These are phyloP conservation scores for Temnopleurus reevesii DNA, from an alignment of 53 echinoderm and acorn worm species.

Conservation along the genomic window DNA sequence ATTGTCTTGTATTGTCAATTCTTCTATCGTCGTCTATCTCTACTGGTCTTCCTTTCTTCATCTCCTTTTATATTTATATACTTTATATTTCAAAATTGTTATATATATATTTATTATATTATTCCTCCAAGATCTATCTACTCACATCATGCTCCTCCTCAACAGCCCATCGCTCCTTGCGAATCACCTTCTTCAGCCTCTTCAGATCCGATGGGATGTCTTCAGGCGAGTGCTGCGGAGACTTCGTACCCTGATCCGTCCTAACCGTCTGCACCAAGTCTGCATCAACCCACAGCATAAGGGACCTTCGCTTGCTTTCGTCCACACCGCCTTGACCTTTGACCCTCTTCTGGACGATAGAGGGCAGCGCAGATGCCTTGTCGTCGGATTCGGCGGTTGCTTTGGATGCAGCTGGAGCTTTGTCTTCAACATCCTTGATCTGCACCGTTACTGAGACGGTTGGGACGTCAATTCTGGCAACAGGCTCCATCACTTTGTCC, in stretches of 20 bases:
- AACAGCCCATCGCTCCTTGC: conserved; percentile 44
- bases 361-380: neutral
- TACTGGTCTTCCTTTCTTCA: no score
- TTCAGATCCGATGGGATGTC: conserved; percentile 31
- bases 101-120: no score
- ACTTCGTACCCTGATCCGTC: neutral
- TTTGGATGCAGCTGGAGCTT: neutral
- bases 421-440: neutral
- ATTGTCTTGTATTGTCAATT: no score
- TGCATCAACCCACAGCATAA: conserved; percentile 56
- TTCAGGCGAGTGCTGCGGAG: conserved; percentile 26
- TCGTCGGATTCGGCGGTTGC: conserved; percentile 1
- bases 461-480: conserved; percentile 12
- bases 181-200: conserved; percentile 46
- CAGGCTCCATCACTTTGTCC: neutral
- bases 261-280: conserved; percentile 46
- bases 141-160: conserved; percentile 44
- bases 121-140: neutral
- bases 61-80: no score
- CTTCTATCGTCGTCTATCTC: no score
- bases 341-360: neutral
- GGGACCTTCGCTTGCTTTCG: conserved; percentile 20
- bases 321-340: neutral
- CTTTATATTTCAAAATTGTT: no score
- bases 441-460: conserved; percentile 4